Conservation (phyloP, 2,113 vertebrate genomes). For the Perca fluviatilis region DNA sequence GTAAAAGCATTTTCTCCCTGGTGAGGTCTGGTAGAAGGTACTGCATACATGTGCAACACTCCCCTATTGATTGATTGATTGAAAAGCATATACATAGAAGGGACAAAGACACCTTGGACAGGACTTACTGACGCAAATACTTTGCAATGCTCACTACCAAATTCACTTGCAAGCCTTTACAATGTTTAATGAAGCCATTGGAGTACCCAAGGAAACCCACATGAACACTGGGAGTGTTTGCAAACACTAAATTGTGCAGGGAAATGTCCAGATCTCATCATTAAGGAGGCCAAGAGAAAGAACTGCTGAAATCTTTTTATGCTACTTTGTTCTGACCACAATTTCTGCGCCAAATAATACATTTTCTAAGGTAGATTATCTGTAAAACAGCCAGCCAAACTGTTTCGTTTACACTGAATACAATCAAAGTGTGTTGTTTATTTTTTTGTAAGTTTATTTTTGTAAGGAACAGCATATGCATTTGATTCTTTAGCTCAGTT, state of each 20-base stretch:
- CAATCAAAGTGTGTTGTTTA: constrained; percentile 32
- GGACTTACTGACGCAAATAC: neutral
- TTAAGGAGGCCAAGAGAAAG: neutral
- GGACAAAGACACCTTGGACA: neutral
- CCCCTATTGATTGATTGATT: no score
- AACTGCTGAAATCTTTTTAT: constrained; percentile 34
- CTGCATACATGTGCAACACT: no score
- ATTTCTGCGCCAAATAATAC: constrained; percentile 52
- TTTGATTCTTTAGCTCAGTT: constrained; percentile 32
- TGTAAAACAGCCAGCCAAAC: constrained; percentile 19
- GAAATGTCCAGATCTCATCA: neutral
- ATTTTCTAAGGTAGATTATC: constrained; percentile 52
- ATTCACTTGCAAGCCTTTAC: constrained; percentile 4
- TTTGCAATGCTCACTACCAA: neutral
- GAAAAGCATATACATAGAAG: neutral
- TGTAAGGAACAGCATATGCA: constrained; percentile 32
- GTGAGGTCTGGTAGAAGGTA: no score
- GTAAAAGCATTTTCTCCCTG: no score
- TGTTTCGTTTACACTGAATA: neutral
- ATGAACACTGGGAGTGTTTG: neutral
- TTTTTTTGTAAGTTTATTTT: constrained; percentile 19
- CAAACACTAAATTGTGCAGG: neutral
- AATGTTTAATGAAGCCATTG: constrained; percentile 19
- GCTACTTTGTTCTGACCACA: constrained; percentile 41
- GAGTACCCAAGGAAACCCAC: constrained; percentile 9